Percentiles rank a stretch among this genome's conserved stretches.
Conservation (phyloP, 2,113 vertebrate species). For the Rhagologus leucostigma region DNA sequence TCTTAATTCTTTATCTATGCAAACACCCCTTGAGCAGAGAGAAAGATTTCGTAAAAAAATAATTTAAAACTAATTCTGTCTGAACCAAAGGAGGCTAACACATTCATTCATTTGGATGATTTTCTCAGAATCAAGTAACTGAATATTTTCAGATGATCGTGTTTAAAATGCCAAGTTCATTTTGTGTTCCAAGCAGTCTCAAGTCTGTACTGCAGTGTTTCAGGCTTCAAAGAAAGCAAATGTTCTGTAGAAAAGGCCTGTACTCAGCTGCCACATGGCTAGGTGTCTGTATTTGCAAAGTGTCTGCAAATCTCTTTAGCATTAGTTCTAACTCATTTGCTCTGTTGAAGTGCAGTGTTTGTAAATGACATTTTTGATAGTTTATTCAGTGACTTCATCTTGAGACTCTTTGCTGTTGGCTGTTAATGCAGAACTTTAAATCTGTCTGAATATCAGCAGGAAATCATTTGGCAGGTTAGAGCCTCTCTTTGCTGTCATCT, state of each 20-base stretch:
- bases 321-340: background rate
- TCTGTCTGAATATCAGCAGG: background rate
- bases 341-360: background rate
- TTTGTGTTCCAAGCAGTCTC: background rate
- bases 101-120: background rate
- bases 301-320: background rate
- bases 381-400: conserved; percentile 3
- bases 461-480: conserved; percentile 5
- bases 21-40: background rate
- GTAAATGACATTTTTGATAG: background rate
- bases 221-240: background rate
- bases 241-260: background rate
- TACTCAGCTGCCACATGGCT: background rate
- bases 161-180: background rate
- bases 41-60: background rate
- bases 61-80: background rate
- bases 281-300: background rate
- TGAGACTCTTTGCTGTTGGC: conserved; percentile 1
- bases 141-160: background rate
- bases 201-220: background rate
- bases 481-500: background rate
- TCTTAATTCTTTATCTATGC: background rate
- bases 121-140: background rate
- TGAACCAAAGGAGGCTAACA: background rate
- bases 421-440: background rate